Base-by-base conservation (phyloP, 2,888 invertebrate species). In the Aleiodes alternator region DNA sequence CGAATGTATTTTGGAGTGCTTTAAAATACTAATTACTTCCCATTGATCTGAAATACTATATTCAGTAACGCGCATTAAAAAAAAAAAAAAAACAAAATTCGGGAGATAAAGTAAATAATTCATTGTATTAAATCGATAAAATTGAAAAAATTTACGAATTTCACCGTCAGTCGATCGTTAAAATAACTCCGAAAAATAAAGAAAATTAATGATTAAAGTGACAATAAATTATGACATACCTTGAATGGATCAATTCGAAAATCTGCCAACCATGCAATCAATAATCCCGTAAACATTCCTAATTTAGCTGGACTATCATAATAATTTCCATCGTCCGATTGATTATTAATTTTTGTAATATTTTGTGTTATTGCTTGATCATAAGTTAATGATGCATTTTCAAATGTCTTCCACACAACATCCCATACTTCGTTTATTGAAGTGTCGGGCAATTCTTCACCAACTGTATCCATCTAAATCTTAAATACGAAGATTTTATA, bases 271-370 rank as follows among this genome's bases (percentile, higher is more conserved):
- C 80, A 68, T 34, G 84, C 83, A 31, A 88, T 79, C 4, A 86
- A 64, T 3, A 89, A 80, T 38, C 86, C 86, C 11, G 84, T 82
- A 4, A 84, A 43, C 29, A 85, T 82, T 51, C 86, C 86, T 68
- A 85, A 78, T 66, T 84, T 79, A 0, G 80, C 80, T 64, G 83
- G 80, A 76, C 79, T 80, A 61, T 82, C 80, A 59, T 59, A 34
- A 29, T 64, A 14, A 64, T 38, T 66, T 68, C 50, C 71, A 4
- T 71, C 50, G 29, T 76, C 75, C 16, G 43, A 51, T 3, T 72
- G 74, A 48, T 69, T 61, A 53, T 57, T 75, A 34, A 23, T 59
- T 16, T 79, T 79, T 11, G 80, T 82, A 0, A 12, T 59, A 55
- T 82, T 82, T 38, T 78, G 78, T 1, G 75, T 74, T 11, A 78